Evolutionary conservation across 1,140 invertebrate genomes (phyloP).

Genomic region (Antheraea pernyi): DNA sequence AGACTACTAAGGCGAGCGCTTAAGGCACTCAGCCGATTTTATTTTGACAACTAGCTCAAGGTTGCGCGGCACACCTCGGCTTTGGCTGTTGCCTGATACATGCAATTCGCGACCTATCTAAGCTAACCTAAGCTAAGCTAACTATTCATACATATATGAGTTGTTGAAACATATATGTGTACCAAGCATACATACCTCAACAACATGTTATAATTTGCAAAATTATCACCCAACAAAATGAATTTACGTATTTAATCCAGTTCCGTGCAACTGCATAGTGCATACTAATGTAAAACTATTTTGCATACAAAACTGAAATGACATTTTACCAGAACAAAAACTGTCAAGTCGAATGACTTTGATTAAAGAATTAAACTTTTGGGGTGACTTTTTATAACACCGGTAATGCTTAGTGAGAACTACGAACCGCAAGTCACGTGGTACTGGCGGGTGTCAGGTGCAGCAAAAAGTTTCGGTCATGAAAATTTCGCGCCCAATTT

Average conservation of each 20-base stretch:
- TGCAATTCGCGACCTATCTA: too few relatives aligned
- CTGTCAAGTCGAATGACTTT: background rate
- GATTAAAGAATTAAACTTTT: conserved; percentile 1
- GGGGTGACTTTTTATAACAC: background rate
- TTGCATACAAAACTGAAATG: background rate
- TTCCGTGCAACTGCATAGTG: background rate
- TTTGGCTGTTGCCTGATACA: too few relatives aligned
- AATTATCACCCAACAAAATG: too few relatives aligned
- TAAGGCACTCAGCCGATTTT: too few relatives aligned
- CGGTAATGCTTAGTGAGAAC: conserved; percentile 50
- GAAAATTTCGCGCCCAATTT: conserved; percentile 63
- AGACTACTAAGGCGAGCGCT: too few relatives aligned
- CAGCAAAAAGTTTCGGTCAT: conserved; percentile 46
- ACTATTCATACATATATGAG: too few relatives aligned
- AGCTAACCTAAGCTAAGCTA: too few relatives aligned
- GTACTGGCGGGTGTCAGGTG: conserved; percentile 51
- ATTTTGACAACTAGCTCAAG: too few relatives aligned
- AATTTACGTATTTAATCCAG: background rate
- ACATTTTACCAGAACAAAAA: background rate
- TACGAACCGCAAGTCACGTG: conserved; percentile 47
- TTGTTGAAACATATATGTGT: too few relatives aligned
- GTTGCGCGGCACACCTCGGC: too few relatives aligned
- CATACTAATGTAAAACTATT: background rate
- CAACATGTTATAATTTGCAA: too few relatives aligned
- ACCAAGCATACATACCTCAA: too few relatives aligned